phyloP scores from a whole-genome alignment of 2,797 vertebrate species.

The Lemur catta region DNA sequence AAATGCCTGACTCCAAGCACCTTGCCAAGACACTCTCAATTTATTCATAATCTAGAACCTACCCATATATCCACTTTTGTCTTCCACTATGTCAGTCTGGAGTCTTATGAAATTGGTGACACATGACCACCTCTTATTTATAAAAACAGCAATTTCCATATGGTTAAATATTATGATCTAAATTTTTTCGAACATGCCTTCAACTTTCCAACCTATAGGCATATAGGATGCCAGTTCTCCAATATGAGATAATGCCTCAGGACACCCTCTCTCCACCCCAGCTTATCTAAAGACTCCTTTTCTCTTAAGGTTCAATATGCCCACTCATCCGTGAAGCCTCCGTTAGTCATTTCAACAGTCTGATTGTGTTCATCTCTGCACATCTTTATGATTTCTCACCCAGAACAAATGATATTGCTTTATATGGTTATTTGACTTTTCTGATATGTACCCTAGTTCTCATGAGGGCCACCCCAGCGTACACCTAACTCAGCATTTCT shows the following conservation, averaged over 20 bases:
- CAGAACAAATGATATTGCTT: not conserved
- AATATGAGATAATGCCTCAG: not conserved
- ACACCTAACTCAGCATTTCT: not conserved
- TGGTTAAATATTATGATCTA: not conserved
- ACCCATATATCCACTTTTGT: not conserved
- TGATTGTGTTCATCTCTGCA: not conserved
- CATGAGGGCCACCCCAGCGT: not conserved
- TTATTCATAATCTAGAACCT: not conserved
- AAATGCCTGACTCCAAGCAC: not conserved
- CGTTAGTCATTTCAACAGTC: not conserved
- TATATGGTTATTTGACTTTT: not conserved
- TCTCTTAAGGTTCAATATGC: not conserved
- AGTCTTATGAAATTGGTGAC: not conserved
- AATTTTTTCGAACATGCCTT: not conserved
- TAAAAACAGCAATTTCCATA: not conserved
- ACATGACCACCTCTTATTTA: not conserved
- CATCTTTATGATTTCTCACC: not conserved
- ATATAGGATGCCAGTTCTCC: not conserved
- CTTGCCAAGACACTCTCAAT: not conserved
- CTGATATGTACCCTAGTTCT: not conserved
- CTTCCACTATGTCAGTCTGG: not conserved
- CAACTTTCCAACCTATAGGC: not conserved
- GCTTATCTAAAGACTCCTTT: not conserved
- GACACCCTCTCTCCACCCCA: not conserved
- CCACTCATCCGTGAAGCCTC: not conserved